Base-by-base conservation (phyloP, 1,140 invertebrate genomes). In the Drosophila nasuta region DNA sequence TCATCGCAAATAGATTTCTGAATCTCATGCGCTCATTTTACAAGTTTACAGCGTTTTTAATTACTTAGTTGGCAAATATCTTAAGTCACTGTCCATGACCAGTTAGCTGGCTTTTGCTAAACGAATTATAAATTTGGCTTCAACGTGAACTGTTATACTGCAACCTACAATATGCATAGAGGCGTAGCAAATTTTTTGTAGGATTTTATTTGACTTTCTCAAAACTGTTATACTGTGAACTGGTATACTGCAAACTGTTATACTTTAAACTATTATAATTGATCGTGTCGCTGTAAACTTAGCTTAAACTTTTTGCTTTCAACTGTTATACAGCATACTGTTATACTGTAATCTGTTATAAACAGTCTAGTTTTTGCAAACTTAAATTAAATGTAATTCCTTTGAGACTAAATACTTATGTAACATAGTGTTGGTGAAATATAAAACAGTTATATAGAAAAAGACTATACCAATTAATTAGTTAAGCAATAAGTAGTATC, bases 1-100 rank as follows among this genome's bases (percentile, higher is more conserved):
- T 63, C 59, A 64, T 75, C 67, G 57, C 59, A 69, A 70, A 70
- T 51, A 65, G 41, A 35, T 20, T 11, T 54, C 1, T 10, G n/a
- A 46, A 45, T 62, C 67, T 38, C 33, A 68, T 49, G 28, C 43
- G 60, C 49, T 46, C 43, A 63, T 63, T 69, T 49, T 35, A 48
- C 11, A 63, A 62, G 17, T 48, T 68, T 48, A 41, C 41, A 45
- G 13, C 49, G 2, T n/a, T 62, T 69, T 41, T 45, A 56, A 74
- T 68, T 60, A 68, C 41, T 38, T 49, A 59, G 7, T 73, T 65
- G 35, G 62, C 33, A 52, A 45, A 52, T 43, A 43, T 65, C 62
- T 30, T 15, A 43, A 41, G 38, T 10, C 49, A 25, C 30, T 35
- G 6, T 5, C 28, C 8, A 62, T 35, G 30, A 33, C 0, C 48